Evolutionary conservation across 2,888 invertebrate species (phyloP), one percentile per base, ranked within the genome.

Genomic region (Chymomyza caudatula): DNA sequence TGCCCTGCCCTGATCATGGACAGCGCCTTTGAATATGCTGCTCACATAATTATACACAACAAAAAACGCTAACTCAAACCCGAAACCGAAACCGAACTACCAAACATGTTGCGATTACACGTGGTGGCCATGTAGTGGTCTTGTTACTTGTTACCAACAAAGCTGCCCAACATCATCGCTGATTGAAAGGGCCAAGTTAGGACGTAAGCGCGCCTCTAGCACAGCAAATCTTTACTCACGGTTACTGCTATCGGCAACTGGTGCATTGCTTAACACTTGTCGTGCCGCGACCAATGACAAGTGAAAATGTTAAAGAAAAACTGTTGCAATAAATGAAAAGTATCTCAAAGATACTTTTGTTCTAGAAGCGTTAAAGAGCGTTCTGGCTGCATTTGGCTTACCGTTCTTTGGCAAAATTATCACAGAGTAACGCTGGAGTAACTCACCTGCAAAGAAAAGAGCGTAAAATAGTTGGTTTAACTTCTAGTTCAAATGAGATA

Each of bases 51-150:
- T 80, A 80, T 37, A 37, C 29, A 37, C 29, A 29, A 2, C 29
- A 11, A 29, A 29, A n/a, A n/a, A n/a, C n/a, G n/a, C n/a, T n/a
- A n/a, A 73, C 73, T 71, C 69, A 65, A 44, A 8, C 17, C 13
- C 13, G 5, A 67, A 70, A 57, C 62, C 71, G 53, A 37, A 60
- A 77, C 73, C 76, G 78, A 76, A 37, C 29, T 37, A 2, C 8
- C 29, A 37, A 47, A 47, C 44, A 47, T 47, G 79, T 78, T 78
- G 77, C 83, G 77, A 82, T 85, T 80, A 83, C 85, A 85, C 83
- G 83, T 80, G 85, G 73, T 69, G 83, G 65, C 72, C 85, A 85
- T 80, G 80, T 80, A 74, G 77, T 85, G 85, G 79, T 85, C 85
- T 85, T 70, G 73, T 71, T 71, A 71, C 74, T 74, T 76, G 78